Evolutionary conservation across 2,797 vertebrate species (phyloP), one percentile per base, ranked within the genome.

Genomic region (Alosa sapidissima): DNA sequence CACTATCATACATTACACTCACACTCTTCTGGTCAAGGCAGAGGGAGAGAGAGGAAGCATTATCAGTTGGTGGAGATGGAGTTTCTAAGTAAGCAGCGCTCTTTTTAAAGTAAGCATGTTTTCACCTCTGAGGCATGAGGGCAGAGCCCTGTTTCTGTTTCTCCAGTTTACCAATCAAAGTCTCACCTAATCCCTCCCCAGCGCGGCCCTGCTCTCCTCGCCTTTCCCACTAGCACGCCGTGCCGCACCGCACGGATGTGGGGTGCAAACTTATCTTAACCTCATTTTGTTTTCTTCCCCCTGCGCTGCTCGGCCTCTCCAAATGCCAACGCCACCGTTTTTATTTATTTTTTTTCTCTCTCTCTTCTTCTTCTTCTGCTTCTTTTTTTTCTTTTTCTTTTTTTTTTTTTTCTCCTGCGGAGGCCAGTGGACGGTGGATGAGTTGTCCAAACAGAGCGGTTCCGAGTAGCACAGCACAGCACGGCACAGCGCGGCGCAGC

Each of bases 341-440:
- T 33, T 24, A 0, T 65, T 65, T 86, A 88, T 87, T 84, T 88
- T 90, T 83, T 87, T 91, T 54, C 24, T 89, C 82, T 2, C 28
- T 65, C 6, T 28, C 28, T 10, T 16, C 21, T 88, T 81, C 6
- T n/a, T 60, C 24, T 60, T 60, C 47, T 48, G n/a, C n/a, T 65
- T 86, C 88, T 87, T 84, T 88, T 90, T 83, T 87, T 91, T 54
- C 24, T 88, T 82, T 11, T 41, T 41, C 41, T 41, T 41, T 41
- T 51, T 58, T 88, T 82, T 24, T 8, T 62, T 62, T 62, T 62
- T 60, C 24, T 60, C 21, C 21, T n/a, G 19, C 6, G 58, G 24
- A 3, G 62, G 62, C 28, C 62, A n/a, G n/a, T 13, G 24, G 24
- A 28, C n/a, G 60, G 24, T 33, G 62, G 60, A 65, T 62, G 62